Evolutionary conservation across 92 coral and sea anemone species (phyloP), one percentile per base, ranked within the genome.

Genomic region (Umimayanthus kanabou): DNA sequence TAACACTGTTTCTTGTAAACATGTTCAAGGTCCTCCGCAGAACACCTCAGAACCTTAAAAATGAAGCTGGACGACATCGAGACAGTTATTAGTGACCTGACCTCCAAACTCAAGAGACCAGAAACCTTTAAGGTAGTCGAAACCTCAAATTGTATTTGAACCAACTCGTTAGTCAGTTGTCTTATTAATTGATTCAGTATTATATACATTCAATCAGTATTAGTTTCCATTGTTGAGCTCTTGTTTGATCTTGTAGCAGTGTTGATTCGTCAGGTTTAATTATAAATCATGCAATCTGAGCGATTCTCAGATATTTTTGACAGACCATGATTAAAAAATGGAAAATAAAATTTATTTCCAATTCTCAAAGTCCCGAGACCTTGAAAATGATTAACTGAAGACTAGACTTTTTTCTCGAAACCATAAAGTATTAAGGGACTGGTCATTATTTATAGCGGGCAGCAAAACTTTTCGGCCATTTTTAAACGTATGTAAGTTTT

Each of bases 11-110:
- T 77, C 39, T 23, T 50, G 7, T 45, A 47, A 6, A 29, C 2
- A 1, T 4, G 49, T 1, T 26, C 23, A 77, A 77, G 81, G 2
- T 77, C 39, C 20, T 77, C 81, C n/a, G 8, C 81, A 47, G 81
- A 77, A 77, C 39, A 77, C 40, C 37, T 77, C 37, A 30, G 65
- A 47, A 77, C 81, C 2, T 50, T 77, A 22, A 22, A 77, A 77
- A 77, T 77, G 81, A 77, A 77, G 33, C 23, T 77, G 64, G 61
- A 0, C 18, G 65, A 77, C 61, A 13, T 77, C 4, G 81, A 77
- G 20, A 23, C 16, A 77, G 81, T 5, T 3, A 77, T 77, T 25
- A 43, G 6, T 6, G 64, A 77, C 40, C 20, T 77, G 37, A 47
- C 3, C 58, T 77, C 33, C 33, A 77, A 47, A 29, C 15, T 77